These are phyloP conservation scores for Lota lota DNA, from an alignment of 2,113 vertebrate genomes.

Conservation along the genomic window DNA sequence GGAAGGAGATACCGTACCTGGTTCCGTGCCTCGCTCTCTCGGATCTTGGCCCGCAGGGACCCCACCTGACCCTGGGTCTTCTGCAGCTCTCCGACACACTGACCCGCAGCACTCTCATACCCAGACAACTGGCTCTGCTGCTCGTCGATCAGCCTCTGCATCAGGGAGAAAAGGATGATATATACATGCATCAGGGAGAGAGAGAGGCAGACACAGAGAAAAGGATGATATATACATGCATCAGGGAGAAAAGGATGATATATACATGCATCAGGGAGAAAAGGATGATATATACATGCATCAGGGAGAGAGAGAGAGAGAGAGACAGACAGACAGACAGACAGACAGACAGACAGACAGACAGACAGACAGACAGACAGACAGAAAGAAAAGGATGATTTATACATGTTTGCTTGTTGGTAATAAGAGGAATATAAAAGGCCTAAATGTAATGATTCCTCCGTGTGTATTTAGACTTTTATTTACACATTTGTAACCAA, in stretches of 20 bases:
- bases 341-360: not conserved
- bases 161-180: not conserved
- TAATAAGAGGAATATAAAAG: too few species aligned
- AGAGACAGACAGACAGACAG: too few species aligned
- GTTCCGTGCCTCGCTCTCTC: slow-evolving; percentile 77
- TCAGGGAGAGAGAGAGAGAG: not conserved
- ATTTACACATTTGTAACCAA: too few species aligned
- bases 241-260: not conserved
- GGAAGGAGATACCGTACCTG: slow-evolving; percentile 69
- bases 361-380: not conserved
- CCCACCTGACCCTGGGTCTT: slow-evolving; percentile 74
- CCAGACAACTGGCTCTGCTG: slow-evolving; percentile 64
- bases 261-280: not conserved
- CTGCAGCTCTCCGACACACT: slow-evolving; percentile 61
- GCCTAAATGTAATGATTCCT: too few species aligned
- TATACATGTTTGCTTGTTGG: not conserved
- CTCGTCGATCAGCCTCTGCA: slow-evolving; percentile 63
- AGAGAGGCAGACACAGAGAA: not conserved
- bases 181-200: not conserved
- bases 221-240: slow-evolving; percentile 23
- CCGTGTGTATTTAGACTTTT: too few species aligned
- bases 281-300: too few species aligned
- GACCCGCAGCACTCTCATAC: slow-evolving; percentile 55
- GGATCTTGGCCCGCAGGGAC: slow-evolving; percentile 75
- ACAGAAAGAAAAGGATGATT: not conserved